phyloP scores from a whole-genome alignment of 1,140 invertebrate genomes.

The Phymastichus coffea region DNA sequence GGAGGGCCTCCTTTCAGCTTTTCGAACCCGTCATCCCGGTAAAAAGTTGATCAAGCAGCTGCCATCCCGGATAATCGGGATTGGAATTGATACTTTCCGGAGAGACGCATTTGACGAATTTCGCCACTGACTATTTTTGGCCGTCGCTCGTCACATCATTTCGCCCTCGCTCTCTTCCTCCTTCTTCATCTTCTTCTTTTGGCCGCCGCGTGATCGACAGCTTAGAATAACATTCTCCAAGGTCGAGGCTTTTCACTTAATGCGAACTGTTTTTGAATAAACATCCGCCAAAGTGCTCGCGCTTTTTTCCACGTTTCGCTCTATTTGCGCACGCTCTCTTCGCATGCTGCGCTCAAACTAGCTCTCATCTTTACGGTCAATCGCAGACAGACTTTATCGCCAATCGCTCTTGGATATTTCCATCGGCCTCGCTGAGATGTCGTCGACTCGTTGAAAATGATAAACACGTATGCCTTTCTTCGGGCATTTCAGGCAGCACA shows the following conservation, averaged over 20 bases:
- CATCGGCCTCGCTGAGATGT: too few relatives aligned
- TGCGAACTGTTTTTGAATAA: conserved; percentile 6
- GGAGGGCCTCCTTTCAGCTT: too few relatives aligned
- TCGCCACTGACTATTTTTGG: not conserved
- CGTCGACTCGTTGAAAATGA: too few relatives aligned
- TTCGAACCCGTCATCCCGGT: not conserved
- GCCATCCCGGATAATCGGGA: conserved; percentile 2
- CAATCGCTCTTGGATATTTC: too few relatives aligned
- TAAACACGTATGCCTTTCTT: too few relatives aligned
- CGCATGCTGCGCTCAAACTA: not conserved
- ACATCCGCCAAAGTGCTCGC: not conserved
- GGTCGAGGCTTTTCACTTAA: not conserved
- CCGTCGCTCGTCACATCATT: too few relatives aligned
- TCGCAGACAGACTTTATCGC: too few relatives aligned
- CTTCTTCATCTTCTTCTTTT: too few relatives aligned
- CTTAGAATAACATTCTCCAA: conserved; percentile 13
- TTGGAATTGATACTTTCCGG: not conserved
- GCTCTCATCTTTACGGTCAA: too few relatives aligned
- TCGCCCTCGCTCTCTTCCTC: not conserved
- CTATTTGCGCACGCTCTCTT: not conserved
- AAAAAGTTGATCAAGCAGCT: not conserved
- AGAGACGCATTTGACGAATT: not conserved
- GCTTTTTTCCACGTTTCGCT: not conserved
- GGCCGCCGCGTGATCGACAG: not conserved
- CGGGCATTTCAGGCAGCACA: too few relatives aligned